A percentile compares a stretch with the other conserved stretches of the same genome.
Conservation (phyloP, 2,797 vertebrate genomes). For the Morelia viridis region DNA sequence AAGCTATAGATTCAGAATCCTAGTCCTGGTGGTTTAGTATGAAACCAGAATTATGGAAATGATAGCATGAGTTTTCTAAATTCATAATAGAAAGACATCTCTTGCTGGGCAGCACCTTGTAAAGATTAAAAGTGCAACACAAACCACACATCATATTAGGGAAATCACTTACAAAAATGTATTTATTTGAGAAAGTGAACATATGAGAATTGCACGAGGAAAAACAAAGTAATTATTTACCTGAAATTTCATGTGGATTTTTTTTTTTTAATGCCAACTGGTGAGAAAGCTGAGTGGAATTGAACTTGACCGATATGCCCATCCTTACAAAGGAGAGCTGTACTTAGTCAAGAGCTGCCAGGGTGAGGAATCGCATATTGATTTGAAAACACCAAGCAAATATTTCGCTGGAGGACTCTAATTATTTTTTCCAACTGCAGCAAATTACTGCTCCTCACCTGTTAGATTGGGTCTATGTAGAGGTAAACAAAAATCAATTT, state of each 20-base stretch:
- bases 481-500: conserved; percentile 14
- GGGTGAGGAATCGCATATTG: not conserved
- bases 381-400: not conserved
- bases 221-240: not conserved
- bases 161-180: not conserved
- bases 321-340: not conserved
- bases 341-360: conserved; percentile 4
- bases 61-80: not conserved
- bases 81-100: not conserved
- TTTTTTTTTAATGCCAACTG: not conserved
- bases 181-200: not conserved
- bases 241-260: not conserved
- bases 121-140: not conserved
- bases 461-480: not conserved
- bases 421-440: conserved; percentile 3
- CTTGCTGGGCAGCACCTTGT: not conserved
- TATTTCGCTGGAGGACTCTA: not conserved
- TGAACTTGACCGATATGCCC: not conserved
- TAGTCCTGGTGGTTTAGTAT: not conserved
- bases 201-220: not conserved
- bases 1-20: not conserved
- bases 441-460: not conserved
- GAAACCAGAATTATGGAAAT: not conserved
- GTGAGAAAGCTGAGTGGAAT: not conserved
- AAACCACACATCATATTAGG: not conserved